Evolutionary conservation across 2,797 vertebrate genomes (phyloP), one percentile per base, ranked within the genome.

Genomic region (Fundulus diaphanus): DNA sequence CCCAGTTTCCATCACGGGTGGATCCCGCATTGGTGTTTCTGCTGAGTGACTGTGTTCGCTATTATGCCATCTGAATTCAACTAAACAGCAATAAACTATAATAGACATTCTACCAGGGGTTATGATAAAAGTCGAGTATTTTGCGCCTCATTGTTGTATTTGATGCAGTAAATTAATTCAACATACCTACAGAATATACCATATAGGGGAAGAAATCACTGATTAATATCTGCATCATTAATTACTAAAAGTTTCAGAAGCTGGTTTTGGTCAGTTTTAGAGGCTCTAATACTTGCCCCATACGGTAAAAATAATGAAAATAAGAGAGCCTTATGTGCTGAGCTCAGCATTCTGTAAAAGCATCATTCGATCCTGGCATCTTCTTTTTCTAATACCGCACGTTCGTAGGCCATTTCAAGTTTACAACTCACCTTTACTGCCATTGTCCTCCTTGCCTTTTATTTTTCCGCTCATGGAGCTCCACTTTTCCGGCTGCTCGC

Each of bases 401-500:
- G n/a, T n/a, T n/a, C n/a, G n/a, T n/a, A n/a, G n/a, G 1, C 33
- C 27, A 42, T 42, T 66, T 56, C 5, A 29, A 56, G n/a, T 29
- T 66, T 42, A 16, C 12, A 22, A 78, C 96, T 97, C 94, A 97
- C 97, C 96, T 95, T 96, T 97, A 90, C 94, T 93, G 92, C 95
- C 96, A 93, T 97, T 98, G 74, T 97, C 96, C 91, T 98, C 97
- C 94, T 96, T 97, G 85, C 94, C 88, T 93, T 95, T 97, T 89
- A 95, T 93, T 96, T 97, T 98, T 91, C 96, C 96, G 92, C 97
- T 98, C 97, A 98, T 99, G 97, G 96, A 96, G 95, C 95, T 92
- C 37, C 33, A 52, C 67, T 48, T 67, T 51, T 44, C 68, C 77
- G 69, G 77, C 68, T 74, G 56, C 31, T 70, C 27, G 73, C 54